Evolutionary conservation across 2,113 vertebrate genomes (phyloP).

Genomic region (Mesembrinibis cayennensis): DNA sequence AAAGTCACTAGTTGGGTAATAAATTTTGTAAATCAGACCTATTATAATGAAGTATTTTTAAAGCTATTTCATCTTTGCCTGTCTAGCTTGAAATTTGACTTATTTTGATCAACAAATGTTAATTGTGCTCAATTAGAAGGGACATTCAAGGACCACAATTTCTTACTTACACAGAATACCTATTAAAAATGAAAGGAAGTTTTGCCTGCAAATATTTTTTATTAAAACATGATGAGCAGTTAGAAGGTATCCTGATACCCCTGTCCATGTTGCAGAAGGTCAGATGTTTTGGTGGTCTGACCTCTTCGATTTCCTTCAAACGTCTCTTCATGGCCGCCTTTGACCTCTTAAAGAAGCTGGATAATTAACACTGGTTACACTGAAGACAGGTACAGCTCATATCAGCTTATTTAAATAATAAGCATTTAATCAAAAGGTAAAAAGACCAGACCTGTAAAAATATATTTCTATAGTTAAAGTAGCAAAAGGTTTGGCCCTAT

Average conservation of each 20-base stretch:
- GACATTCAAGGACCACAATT: neutral
- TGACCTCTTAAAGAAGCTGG: neutral
- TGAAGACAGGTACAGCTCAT: neutral
- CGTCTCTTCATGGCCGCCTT: neutral
- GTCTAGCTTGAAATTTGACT: neutral
- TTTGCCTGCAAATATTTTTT: neutral
- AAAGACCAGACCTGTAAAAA: neutral
- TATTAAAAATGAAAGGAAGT: neutral
- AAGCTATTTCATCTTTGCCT: constrained; percentile 56
- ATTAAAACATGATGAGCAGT: neutral
- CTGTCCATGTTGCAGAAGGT: neutral
- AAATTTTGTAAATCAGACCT: constrained; percentile 69
- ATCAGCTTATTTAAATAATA: neutral
- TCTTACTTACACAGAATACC: neutral
- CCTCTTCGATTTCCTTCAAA: neutral
- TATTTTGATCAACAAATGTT: constrained; percentile 58
- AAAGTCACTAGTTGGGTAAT: constrained; percentile 68
- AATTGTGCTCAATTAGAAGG: neutral
- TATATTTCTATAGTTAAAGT: neutral
- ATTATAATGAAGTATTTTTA: constrained; percentile 64
- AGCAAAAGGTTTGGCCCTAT: neutral
- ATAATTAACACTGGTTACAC: neutral
- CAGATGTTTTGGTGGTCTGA: neutral
- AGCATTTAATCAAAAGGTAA: neutral
- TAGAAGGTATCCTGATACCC: neutral